Evolutionary conservation across 2,113 vertebrate genomes (phyloP).

Genomic region (Istiophorus platypterus): DNA sequence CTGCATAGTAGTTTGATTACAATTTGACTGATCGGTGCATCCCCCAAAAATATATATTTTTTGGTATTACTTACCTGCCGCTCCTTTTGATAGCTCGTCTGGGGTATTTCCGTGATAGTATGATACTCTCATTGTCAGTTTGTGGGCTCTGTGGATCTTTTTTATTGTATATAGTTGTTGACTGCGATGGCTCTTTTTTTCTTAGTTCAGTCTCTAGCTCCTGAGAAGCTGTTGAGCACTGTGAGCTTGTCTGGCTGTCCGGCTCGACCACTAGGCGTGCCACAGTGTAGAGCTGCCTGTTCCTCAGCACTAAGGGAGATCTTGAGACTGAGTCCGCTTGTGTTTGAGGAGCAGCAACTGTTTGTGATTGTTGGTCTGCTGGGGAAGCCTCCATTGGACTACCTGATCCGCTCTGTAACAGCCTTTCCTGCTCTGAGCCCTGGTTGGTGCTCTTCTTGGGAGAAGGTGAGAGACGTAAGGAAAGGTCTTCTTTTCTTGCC

Average conservation of each 20-base stretch:
- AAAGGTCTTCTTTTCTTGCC: constrained; percentile 44
- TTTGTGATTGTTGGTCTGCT: constrained; percentile 55
- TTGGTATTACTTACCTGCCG: constrained; percentile 41
- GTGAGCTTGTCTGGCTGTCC: constrained; percentile 78
- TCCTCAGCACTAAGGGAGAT: neutral
- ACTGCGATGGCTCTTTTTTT: constrained; percentile 20
- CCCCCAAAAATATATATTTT: neutral
- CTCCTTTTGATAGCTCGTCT: fast-evolving
- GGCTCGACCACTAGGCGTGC: constrained; percentile 84
- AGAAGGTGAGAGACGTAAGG: constrained; percentile 37
- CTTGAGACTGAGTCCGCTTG: constrained; percentile 14
- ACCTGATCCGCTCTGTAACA: constrained; percentile 37
- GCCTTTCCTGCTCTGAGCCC: constrained; percentile 55
- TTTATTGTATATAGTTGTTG: constrained; percentile 32
- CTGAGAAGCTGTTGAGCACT: constrained; percentile 58
- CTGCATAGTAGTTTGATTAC: too few species aligned
- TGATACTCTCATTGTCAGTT: constrained; percentile 45
- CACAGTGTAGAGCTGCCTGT: constrained; percentile 75
- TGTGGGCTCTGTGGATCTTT: constrained; percentile 49
- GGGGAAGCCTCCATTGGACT: constrained; percentile 65
- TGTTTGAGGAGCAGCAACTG: constrained; percentile 1
- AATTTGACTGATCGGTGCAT: neutral
- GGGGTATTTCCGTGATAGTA: constrained; percentile 1
- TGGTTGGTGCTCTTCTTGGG: constrained; percentile 9
- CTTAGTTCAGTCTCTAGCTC: constrained; percentile 17